These are phyloP conservation scores for Furnarius figulus DNA, from an alignment of 2,113 vertebrate species.

Conservation along the genomic window DNA sequence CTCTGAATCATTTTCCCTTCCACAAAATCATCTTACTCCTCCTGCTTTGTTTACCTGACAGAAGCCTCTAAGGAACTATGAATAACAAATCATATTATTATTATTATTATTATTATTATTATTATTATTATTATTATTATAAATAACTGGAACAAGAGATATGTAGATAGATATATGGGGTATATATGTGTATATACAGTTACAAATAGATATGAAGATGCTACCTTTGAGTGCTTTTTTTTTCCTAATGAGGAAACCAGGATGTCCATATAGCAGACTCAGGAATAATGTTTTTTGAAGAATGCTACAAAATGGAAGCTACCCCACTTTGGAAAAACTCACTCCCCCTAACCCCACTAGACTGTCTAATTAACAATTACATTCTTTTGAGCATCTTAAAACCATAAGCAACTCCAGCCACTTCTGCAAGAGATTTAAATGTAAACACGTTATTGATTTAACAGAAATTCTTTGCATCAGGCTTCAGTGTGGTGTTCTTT, in stretches of 20 bases:
- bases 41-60: background rate
- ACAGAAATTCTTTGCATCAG: background rate
- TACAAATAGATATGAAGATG: background rate
- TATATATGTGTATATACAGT: background rate
- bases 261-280: background rate
- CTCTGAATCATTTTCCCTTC: background rate
- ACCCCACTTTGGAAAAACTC: background rate
- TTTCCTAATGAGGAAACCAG: constrained; percentile 48
- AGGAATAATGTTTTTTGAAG: background rate
- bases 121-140: background rate
- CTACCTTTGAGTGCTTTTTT: background rate
- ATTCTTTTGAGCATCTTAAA: background rate
- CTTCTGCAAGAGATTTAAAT: constrained; percentile 2
- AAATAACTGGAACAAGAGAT: background rate
- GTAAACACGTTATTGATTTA: constrained; percentile 35
- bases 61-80: background rate
- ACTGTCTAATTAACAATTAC: background rate
- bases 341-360: background rate
- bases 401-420: background rate
- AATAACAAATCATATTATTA: background rate
- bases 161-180: background rate
- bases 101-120: background rate
- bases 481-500: constrained; percentile 39
- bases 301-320: background rate
- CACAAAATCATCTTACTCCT: background rate